Conservation (phyloP, 2,888 invertebrate species). For the Diplolepis rosae region DNA sequence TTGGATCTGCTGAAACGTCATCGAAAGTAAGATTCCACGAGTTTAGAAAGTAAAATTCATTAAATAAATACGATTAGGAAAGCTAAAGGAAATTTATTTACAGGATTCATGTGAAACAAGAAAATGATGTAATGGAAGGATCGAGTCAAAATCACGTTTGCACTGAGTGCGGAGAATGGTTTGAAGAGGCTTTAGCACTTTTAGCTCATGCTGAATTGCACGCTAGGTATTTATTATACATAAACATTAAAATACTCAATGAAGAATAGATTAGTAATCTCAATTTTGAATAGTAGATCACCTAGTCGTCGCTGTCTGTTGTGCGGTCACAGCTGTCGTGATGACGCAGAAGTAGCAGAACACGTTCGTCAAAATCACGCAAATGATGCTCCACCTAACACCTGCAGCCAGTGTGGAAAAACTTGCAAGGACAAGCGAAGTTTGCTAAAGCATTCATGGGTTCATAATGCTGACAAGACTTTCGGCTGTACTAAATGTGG, state of each 20-base stretch:
- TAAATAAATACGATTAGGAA: background rate
- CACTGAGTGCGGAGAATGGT: conserved; percentile 86
- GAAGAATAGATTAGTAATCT: background rate
- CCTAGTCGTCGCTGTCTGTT: conserved; percentile 77
- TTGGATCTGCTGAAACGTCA: conserved; percentile 85
- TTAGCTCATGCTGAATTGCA: conserved; percentile 87
- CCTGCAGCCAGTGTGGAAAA: conserved; percentile 81
- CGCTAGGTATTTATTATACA: conserved; percentile 76
- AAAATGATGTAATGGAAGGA: conserved; percentile 62
- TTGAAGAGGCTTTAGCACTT: conserved; percentile 84
- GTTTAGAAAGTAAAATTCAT: background rate
- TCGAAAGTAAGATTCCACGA: conserved; percentile 73
- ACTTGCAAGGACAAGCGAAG: conserved; percentile 81
- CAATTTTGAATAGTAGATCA: conserved; percentile 59
- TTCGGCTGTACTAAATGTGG: conserved; percentile 81
- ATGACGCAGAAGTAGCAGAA: conserved; percentile 79
- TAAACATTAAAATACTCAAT: conserved; percentile 19
- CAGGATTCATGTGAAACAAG: conserved; percentile 71
- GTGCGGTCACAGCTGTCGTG: conserved; percentile 80
- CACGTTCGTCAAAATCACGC: conserved; percentile 79
- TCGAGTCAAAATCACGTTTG: conserved; percentile 79
- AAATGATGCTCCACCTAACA: conserved; percentile 79
- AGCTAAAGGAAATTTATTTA: conserved; percentile 11
- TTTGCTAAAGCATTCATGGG: conserved; percentile 81
- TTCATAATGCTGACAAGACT: conserved; percentile 80